Conservation (phyloP, 1,140 invertebrate species). For the Hylyphantes graminicola region DNA sequence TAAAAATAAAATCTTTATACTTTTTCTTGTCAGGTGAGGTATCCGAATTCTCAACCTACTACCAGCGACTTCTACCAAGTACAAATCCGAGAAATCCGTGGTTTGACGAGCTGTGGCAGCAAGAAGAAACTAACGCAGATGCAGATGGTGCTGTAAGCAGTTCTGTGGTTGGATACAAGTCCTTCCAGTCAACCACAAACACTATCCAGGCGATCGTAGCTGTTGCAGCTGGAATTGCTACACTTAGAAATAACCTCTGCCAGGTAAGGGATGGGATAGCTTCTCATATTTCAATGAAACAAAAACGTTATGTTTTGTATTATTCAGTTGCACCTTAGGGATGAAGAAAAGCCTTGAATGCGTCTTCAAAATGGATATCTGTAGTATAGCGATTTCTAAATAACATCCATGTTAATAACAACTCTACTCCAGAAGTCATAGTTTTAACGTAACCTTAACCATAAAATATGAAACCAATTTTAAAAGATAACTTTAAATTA, state of each 20-base stretch:
- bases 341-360: no score
- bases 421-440: no score
- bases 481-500: no score
- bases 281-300: conserved; percentile 8
- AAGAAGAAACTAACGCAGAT: conserved; percentile 61
- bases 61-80: conserved; percentile 63
- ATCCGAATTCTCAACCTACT: conserved; percentile 64
- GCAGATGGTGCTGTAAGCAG: conserved; percentile 60
- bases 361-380: background rate
- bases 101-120: conserved; percentile 68
- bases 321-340: no score
- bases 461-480: no score
- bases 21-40: conserved; percentile 35
- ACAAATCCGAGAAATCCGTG: conserved; percentile 68
- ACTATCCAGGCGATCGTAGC: conserved; percentile 67
- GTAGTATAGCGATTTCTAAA: no score
- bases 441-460: no score
- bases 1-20: background rate
- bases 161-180: conserved; percentile 60
- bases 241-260: conserved; percentile 64
- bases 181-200: conserved; percentile 67
- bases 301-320: no score
- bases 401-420: no score
- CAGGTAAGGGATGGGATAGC: conserved; percentile 49
- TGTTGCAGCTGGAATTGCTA: conserved; percentile 64